Percentiles rank a stretch among this genome's conserved stretches.
Evolutionary conservation across 1,140 invertebrate species (phyloP).

Genomic region (Mamestra configurata): DNA sequence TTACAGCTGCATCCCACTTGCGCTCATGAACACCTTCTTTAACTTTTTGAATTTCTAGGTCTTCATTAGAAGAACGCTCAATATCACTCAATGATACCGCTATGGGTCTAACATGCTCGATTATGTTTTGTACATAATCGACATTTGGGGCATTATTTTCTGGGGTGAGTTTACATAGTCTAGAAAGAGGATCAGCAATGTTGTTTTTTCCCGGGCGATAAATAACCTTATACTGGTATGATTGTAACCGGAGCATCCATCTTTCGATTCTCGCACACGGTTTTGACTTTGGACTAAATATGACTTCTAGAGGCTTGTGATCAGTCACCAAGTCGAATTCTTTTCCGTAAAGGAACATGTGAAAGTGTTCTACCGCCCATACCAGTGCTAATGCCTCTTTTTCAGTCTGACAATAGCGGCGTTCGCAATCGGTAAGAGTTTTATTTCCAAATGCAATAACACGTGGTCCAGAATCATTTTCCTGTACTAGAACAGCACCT

Average conservation of each 20-base stretch:
- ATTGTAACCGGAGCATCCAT: constrained; percentile 62
- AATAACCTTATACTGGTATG: constrained; percentile 52
- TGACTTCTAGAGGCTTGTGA: constrained; percentile 63
- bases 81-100: not conserved
- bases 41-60: constrained; percentile 25
- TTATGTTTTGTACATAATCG: not conserved
- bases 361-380: not conserved
- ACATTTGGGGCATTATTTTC: not conserved
- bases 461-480: not conserved
- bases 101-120: not conserved
- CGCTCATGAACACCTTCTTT: constrained; percentile 34
- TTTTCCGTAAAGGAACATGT: not conserved
- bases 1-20: constrained; percentile 38
- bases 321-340: not conserved
- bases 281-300: constrained; percentile 63
- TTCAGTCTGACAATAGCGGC: not conserved
- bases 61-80: too few species aligned
- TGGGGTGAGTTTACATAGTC: not conserved
- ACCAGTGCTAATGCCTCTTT: not conserved
- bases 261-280: constrained; percentile 62
- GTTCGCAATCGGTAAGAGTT: not conserved
- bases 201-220: not conserved
- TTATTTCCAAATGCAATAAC: not conserved
- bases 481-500: not conserved
- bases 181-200: not conserved